phyloP scores from a whole-genome alignment of 2,113 vertebrate genomes.

The Copsychus sechellarum region DNA sequence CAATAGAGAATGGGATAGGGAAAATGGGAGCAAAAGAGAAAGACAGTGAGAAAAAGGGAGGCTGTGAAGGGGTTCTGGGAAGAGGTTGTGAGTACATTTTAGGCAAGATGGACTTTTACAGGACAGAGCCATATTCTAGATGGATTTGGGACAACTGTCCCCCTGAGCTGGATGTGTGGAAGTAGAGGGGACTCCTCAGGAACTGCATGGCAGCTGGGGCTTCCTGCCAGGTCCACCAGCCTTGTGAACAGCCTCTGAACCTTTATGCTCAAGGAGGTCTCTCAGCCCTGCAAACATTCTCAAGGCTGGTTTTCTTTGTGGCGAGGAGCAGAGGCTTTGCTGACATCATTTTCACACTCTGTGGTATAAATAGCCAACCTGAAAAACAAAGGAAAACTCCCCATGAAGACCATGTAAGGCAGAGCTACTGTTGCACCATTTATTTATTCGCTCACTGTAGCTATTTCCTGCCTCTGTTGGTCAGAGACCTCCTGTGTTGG shows the following conservation, averaged over 20 bases:
- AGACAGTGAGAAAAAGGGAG: neutral
- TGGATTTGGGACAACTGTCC: neutral
- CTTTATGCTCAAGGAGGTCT: neutral
- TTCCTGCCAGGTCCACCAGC: neutral
- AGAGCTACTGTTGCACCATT: slow-evolving; percentile 28
- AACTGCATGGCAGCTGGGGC: neutral
- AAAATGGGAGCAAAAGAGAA: neutral
- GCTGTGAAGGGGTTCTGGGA: neutral
- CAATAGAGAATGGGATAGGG: neutral
- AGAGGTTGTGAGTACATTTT: neutral
- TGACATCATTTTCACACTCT: slow-evolving; percentile 45
- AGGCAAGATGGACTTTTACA: neutral
- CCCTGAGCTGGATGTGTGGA: neutral
- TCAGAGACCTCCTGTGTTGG: slow-evolving; percentile 45
- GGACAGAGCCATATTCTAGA: neutral
- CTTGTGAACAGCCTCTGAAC: neutral
- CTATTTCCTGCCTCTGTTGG: slow-evolving; percentile 65
- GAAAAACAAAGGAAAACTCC: slow-evolving; percentile 66
- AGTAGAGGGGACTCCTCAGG: neutral
- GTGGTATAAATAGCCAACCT: slow-evolving; percentile 32
- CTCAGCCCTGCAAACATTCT: neutral
- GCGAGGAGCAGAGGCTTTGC: neutral
- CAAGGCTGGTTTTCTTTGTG: neutral
- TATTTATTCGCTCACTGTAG: slow-evolving; percentile 48
- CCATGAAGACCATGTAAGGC: slow-evolving; percentile 57